Evolutionary conservation across 2,888 invertebrate genomes (phyloP), one percentile per base, ranked within the genome.

Genomic region (Andrena chrysosceles): DNA sequence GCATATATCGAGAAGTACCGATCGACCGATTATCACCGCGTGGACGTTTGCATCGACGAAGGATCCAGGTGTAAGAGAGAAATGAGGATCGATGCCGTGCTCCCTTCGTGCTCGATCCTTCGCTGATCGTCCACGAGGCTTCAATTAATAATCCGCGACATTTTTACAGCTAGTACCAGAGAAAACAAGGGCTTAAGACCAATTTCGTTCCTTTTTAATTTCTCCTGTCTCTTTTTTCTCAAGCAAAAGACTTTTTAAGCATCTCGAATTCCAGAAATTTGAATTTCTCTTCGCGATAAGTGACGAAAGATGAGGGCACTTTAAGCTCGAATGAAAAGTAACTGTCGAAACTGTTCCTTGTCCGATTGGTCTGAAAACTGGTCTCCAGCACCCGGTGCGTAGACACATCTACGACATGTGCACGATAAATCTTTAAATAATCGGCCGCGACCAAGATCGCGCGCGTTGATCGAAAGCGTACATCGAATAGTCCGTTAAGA

Each of bases 331-430:
- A 5, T 42, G 42, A 16, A 42, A 42, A 16, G 4, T 42, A 42
- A 42, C 16, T 4, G 42, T 42, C 42, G 23, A 26, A 26, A 56
- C 23, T 20, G 56, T 52, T 60, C 35, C 33, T 33, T 16, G 20
- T 64, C 35, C 26, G 3, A n/a, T 71, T 59, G 69, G n/a, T 48
- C 1, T 48, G 68, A 75, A 85, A 86, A 79, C 68, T 85, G 79
- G 83, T 76, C 85, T 71, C 79, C 67, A 83, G 76, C 83, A 77
- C 71, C 66, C 63, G 64, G 76, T 87, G 84, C 83, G 86, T 77
- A 75, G 77, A 79, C 87, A 89, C 84, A 86, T 87, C 90, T 89
- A 91, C 86, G 85, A 87, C 90, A 88, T 83, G 89, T 91, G 88
- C 90, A 90, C 86, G 85, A 89, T 89, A 80, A 90, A 87, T 79